Evolutionary conservation across 2,888 invertebrate genomes (phyloP), one percentile per base, ranked within the genome.

Genomic region (Marasmarcha lunaedactyla): DNA sequence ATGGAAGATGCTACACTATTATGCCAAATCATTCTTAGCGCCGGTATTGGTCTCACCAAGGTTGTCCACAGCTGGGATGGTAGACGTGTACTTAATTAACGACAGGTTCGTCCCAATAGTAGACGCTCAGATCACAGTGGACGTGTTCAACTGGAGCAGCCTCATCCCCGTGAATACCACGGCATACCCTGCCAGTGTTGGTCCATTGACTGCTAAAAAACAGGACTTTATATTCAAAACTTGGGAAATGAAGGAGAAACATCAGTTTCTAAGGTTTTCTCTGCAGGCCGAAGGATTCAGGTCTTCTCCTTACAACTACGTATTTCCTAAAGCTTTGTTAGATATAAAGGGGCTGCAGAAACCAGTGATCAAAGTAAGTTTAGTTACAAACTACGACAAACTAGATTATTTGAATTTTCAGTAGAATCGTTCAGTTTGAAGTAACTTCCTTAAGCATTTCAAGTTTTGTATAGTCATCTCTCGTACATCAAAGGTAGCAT

Each of bases 1-100:
- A 50, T 94, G 94, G 94, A 95, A 95, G 71, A 89, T 93, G 87
- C 73, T 95, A 1, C 98, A 98, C 57, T 95, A 98, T 68, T 96
- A 89, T 68, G 94, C 94, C 0, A 87, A 86, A 49, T 86, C 92
- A 1, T 97, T 98, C 62, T 94, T 97, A 62, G 88, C 92, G 0
- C 93, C 93, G 1, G 77, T 91, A 14, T 81, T 92, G 13, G 85
- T 93, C 11, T 89, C 87, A 1, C 87, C 87, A 0, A 79, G 89
- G 30, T 60, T 87, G 10, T 76, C 84, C 7, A 39, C 59, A 1
- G 59, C 74, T 0, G 72, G 85, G 12, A 71, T 85, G 15, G 67
- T 92, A 0, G 78, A 86, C 39, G 70, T 92, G 9, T 89, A 87
- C 37, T 63, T 90, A 1, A 79, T 90, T 9, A 90, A 91, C 37